These are phyloP conservation scores for Podargus strigoides DNA, from an alignment of 2,797 vertebrate species.

Conservation along the genomic window DNA sequence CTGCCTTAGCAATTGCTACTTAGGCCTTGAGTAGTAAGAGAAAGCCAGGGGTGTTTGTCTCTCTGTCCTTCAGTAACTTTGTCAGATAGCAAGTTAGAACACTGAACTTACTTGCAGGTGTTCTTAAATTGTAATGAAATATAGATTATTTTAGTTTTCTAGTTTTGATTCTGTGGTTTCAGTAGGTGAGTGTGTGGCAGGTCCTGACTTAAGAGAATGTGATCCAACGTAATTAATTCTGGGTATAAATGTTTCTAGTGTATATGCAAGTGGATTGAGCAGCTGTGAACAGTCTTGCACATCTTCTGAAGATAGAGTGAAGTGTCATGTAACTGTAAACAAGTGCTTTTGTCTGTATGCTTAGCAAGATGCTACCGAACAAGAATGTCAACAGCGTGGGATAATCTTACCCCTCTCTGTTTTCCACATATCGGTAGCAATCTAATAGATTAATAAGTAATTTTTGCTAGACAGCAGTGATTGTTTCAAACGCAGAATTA, in stretches of 20 bases:
- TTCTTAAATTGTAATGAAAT: not conserved
- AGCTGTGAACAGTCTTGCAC: not conserved
- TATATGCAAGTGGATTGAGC: not conserved
- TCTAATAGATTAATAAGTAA: not conserved
- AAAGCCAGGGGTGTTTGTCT: not conserved
- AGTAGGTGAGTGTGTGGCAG: not conserved
- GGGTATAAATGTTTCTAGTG: not conserved
- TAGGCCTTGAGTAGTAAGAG: not conserved
- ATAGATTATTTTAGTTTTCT: not conserved
- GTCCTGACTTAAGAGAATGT: not conserved
- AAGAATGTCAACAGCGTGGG: not conserved
- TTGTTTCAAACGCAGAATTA: not conserved
- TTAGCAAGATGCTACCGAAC: not conserved
- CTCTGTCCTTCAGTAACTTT: not conserved
- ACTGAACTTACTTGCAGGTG: not conserved
- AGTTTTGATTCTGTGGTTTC: not conserved
- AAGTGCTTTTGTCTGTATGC: not conserved
- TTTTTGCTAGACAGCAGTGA: not conserved
- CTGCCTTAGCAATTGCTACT: not conserved
- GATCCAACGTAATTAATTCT: not conserved
- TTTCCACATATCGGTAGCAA: not conserved
- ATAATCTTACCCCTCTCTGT: not conserved
- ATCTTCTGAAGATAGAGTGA: not conserved
- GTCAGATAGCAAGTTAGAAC: not conserved
- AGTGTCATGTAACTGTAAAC: not conserved